Evolutionary conservation across 2,797 vertebrate species (phyloP), one percentile per base, ranked within the genome.

Genomic region (Xenopus petersii): DNA sequence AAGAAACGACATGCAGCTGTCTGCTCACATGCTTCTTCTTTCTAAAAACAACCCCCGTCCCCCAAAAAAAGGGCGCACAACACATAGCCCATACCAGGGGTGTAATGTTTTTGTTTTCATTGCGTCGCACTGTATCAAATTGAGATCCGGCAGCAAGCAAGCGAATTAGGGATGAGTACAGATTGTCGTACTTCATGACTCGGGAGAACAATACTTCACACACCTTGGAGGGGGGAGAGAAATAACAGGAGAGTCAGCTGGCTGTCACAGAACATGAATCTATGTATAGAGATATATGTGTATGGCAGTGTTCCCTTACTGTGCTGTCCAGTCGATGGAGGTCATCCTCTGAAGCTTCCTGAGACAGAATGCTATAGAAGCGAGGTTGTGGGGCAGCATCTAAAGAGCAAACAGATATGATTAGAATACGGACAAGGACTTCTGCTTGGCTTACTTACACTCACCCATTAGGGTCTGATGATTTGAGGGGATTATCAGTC

Each of bases 291-390:
- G 5, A 1, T 3, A 2, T 12, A 10, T 12, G 49, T 51, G 2
- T 51, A 51, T 51, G 49, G 49, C 49, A 51, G 49, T 51, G 13
- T n/a, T 56, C 15, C 16, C n/a, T 16, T 85, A 98, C 98, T 91
- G 80, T 92, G 88, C 85, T 82, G 81, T 99, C 96, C 0, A 98
- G 90, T 68, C 95, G 93, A 84, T 93, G 95, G 82, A 95, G 87
- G 67, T 97, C 97, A 80, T 99, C 96, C 80, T 98, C 96, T 47
- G 95, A 98, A 1, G 94, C 94, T 83, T 98, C 98, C 10, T 93
- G 95, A 8, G 96, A 97, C 2, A 99, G 89, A 80, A 98, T 89
- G 56, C 96, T 98, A 90, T 98, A 99, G 90, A 99, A 99, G 75
- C 96, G 94, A 58, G 96, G 98, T 73, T 97, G 96, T 21, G 88